Conservation (phyloP, 2,888 invertebrate genomes). For the Gnatocerus cornutus region DNA sequence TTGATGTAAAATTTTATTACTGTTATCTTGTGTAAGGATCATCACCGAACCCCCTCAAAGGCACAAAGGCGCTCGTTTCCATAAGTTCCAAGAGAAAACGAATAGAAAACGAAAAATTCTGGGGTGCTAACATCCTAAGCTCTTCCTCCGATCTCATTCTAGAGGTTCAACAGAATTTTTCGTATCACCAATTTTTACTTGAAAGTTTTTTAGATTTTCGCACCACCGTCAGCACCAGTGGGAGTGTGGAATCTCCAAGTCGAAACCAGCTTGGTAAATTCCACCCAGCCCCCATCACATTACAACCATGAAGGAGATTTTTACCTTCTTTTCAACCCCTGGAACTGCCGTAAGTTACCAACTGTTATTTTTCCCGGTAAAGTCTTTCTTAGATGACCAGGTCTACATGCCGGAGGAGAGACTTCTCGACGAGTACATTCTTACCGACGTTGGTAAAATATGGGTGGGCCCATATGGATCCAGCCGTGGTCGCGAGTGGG, state of each 20-base stretch:
- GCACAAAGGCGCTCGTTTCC: slow-evolving; percentile 72
- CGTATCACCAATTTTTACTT: neutral
- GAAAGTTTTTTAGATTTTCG: neutral
- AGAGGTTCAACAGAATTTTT: slow-evolving; percentile 1
- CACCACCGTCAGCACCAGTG: slow-evolving; percentile 77
- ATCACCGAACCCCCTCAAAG: slow-evolving; percentile 73
- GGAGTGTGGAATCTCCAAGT: slow-evolving; percentile 81
- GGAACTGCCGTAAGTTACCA: slow-evolving; percentile 85
- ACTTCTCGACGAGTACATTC: slow-evolving; percentile 83
- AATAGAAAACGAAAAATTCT: slow-evolving; percentile 61
- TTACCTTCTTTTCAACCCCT: slow-evolving; percentile 88
- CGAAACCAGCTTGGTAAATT: slow-evolving; percentile 73
- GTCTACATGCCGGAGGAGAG: slow-evolving; percentile 83
- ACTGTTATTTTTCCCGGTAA: no score
- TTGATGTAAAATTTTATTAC: slow-evolving; percentile 9
- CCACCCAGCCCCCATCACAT: slow-evolving; percentile 67
- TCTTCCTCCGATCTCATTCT: slow-evolving; percentile 31
- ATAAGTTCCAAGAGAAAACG: slow-evolving; percentile 57
- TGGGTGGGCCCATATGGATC: slow-evolving; percentile 86
- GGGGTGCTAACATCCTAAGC: slow-evolving; percentile 66
- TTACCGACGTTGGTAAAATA: slow-evolving; percentile 89
- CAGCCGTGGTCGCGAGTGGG: slow-evolving; percentile 86
- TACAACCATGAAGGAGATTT: slow-evolving; percentile 80
- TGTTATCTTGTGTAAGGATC: slow-evolving; percentile 65
- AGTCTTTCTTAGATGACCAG: slow-evolving; percentile 77